These are phyloP conservation scores for Chaetura pelagica DNA, from an alignment of 2,113 vertebrate genomes.

Conservation along the genomic window DNA sequence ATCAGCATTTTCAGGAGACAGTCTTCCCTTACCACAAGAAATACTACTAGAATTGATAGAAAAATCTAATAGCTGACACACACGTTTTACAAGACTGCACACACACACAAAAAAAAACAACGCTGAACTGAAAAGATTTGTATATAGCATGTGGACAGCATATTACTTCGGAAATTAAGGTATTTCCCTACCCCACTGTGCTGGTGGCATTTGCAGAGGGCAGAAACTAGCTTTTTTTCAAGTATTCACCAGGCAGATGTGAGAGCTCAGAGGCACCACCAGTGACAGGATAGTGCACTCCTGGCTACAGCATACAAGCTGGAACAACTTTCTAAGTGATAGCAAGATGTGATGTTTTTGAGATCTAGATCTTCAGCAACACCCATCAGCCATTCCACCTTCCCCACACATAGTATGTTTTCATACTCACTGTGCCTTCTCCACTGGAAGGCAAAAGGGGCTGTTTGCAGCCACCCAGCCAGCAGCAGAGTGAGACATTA, in stretches of 20 bases:
- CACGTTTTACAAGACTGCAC: not conserved
- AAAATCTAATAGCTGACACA: not conserved
- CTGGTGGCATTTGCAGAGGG: not conserved
- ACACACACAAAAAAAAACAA: not conserved
- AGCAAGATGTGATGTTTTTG: not conserved
- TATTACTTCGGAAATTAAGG: not conserved
- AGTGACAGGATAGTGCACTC: rapidly evolving
- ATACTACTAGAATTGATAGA: not conserved
- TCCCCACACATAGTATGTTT: rapidly evolving
- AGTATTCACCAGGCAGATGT: not conserved
- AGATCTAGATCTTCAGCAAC: not conserved
- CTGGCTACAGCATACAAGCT: not conserved
- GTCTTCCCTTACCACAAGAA: not conserved
- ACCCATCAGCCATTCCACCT: not conserved
- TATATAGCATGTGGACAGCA: rapidly evolving
- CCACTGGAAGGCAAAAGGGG: not conserved
- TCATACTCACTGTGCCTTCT: rapidly evolving
- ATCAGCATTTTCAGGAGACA: not conserved
- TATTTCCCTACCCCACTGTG: not conserved
- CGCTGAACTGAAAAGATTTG: not conserved
- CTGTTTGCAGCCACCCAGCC: not conserved
- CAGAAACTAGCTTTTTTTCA: not conserved
- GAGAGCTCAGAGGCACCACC: not conserved
- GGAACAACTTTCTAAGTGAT: not conserved
- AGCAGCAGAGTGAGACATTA: not conserved